These are phyloP conservation scores for Heliothis virescens DNA, from an alignment of 1,140 invertebrate species.

Conservation along the genomic window DNA sequence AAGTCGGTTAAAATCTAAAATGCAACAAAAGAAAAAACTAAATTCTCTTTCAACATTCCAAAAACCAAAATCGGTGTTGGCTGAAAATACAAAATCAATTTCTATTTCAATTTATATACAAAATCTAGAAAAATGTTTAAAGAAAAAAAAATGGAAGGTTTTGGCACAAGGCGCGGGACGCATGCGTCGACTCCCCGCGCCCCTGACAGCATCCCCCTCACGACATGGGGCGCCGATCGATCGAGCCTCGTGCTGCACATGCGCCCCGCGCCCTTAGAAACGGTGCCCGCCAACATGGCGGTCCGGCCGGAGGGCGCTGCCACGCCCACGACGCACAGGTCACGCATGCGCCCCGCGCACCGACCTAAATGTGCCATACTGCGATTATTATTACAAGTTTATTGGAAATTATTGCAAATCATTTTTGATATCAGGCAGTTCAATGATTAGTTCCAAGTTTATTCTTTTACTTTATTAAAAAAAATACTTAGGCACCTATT, in stretches of 20 bases:
- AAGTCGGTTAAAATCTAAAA: no score
- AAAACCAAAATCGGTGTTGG: background rate
- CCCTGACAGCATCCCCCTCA: background rate
- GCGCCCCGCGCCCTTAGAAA: background rate
- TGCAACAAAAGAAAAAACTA: background rate
- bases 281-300: background rate
- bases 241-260: background rate
- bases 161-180: conserved; percentile 6
- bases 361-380: background rate
- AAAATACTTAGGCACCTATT: no score
- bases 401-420: background rate
- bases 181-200: background rate
- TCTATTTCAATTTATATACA: background rate
- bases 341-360: background rate
- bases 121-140: background rate
- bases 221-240: conserved; percentile 1
- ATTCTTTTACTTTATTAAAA: no score
- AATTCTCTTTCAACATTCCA: background rate
- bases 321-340: background rate
- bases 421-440: background rate
- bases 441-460: background rate
- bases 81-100: background rate
- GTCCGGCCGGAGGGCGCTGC: background rate
- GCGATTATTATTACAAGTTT: background rate
- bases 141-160: background rate